A percentile compares a stretch with the other conserved stretches of the same genome.
Evolutionary conservation across 2,888 invertebrate genomes (phyloP).

Genomic region (Nyleta sp.): DNA sequence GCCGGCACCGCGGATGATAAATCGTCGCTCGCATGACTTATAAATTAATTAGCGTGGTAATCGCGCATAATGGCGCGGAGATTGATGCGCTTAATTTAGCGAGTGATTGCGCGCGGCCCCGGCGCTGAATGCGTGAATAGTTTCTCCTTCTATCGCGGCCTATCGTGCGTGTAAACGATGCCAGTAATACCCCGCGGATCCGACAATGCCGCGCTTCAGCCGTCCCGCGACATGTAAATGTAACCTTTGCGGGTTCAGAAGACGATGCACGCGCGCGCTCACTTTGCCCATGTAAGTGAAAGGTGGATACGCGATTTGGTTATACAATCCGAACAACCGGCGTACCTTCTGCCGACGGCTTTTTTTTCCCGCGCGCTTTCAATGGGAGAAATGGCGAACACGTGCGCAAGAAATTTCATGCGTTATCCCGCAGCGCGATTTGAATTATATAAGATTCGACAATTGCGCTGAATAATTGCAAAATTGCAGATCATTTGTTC

Average conservation of each 20-base stretch:
- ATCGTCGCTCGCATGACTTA: slow-evolving; percentile 31
- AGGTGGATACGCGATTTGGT: slow-evolving; percentile 59
- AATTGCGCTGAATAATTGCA: background rate
- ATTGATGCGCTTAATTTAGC: slow-evolving; percentile 62
- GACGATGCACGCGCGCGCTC: slow-evolving; percentile 65
- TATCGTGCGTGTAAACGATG: slow-evolving; percentile 60
- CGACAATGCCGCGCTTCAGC: slow-evolving; percentile 68
- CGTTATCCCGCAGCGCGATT: background rate
- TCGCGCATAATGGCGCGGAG: slow-evolving; percentile 54
- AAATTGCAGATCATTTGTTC: background rate
- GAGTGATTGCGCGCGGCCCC: slow-evolving; percentile 35
- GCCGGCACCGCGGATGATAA: slow-evolving; percentile 28
- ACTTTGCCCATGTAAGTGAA: slow-evolving; percentile 65
- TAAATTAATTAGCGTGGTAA: slow-evolving; percentile 59
- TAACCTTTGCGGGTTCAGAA: slow-evolving; percentile 72
- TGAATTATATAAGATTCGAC: background rate
- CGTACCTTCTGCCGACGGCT: slow-evolving; percentile 15
- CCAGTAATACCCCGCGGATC: slow-evolving; percentile 47
- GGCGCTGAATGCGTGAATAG: slow-evolving; percentile 54
- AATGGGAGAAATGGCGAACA: slow-evolving; percentile 52
- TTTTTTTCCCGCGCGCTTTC: slow-evolving; percentile 40
- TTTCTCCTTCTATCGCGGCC: slow-evolving; percentile 40
- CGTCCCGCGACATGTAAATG: slow-evolving; percentile 73
- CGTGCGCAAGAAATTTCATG: slow-evolving; percentile 40
- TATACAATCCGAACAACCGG: slow-evolving; percentile 48